Evolutionary conservation across 1,140 invertebrate genomes (phyloP).

Genomic region (Drosophila malerkotliana): DNA sequence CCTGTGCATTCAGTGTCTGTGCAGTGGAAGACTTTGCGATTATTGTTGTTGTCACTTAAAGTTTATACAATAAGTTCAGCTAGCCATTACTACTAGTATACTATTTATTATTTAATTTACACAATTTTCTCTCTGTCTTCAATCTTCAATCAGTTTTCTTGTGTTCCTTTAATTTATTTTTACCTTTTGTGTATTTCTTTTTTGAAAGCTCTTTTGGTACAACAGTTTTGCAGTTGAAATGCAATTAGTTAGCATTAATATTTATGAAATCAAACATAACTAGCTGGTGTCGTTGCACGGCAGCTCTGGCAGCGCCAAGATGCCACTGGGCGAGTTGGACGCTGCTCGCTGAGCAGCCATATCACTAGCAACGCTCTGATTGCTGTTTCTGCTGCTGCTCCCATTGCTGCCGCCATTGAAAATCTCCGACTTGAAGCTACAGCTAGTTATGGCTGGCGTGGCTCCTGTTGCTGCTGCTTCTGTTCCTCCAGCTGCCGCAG

Average conservation of each 20-base stretch:
- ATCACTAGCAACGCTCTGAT: slow-evolving; percentile 41
- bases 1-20: slow-evolving; percentile 4
- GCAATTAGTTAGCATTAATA: slow-evolving; percentile 64
- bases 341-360: slow-evolving; percentile 25
- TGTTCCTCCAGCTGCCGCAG: slow-evolving; percentile 14
- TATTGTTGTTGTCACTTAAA: slow-evolving; percentile 63
- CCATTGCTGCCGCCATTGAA: slow-evolving; percentile 42
- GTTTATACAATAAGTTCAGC: slow-evolving; percentile 63
- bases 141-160: neutral
- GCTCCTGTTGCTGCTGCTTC: slow-evolving; percentile 16
- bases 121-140: slow-evolving; percentile 17
- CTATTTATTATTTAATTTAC: slow-evolving; percentile 33
- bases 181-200: slow-evolving; percentile 17
- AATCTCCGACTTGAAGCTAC: slow-evolving; percentile 42
- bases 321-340: slow-evolving; percentile 47
- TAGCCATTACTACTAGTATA: slow-evolving; percentile 48
- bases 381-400: slow-evolving; percentile 49
- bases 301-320: slow-evolving; percentile 68
- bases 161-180: neutral
- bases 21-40: slow-evolving; percentile 81
- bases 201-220: slow-evolving; percentile 77
- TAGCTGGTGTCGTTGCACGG: slow-evolving; percentile 67
- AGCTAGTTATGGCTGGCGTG: slow-evolving; percentile 33
- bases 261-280: slow-evolving; percentile 41
- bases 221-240: slow-evolving; percentile 75